Percentiles rank a stretch among this genome's conserved stretches.
Conservation (phyloP, 2,113 vertebrate species). For the Ictalurus furcatus region DNA sequence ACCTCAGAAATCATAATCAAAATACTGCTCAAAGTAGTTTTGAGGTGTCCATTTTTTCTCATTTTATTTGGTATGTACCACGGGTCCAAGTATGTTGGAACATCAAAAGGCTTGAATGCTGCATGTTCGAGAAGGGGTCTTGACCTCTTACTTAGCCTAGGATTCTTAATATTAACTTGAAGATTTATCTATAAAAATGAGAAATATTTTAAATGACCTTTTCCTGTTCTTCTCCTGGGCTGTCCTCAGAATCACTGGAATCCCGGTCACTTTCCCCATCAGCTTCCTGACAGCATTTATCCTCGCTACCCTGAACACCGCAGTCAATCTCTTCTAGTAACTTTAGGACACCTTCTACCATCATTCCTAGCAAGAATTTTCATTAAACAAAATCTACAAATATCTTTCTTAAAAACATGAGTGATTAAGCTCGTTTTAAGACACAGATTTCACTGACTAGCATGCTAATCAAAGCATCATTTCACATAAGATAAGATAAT, state of each 20-base stretch:
- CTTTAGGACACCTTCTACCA: background rate
- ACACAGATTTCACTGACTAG: background rate
- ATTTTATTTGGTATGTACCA: too few relatives aligned
- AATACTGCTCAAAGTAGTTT: background rate
- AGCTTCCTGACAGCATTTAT: background rate
- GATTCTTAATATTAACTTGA: too few relatives aligned
- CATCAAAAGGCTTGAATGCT: too few relatives aligned
- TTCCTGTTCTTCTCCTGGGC: background rate
- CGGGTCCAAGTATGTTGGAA: too few relatives aligned
- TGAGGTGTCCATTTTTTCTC: background rate
- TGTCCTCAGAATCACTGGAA: background rate
- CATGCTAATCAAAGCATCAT: background rate
- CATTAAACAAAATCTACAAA: background rate
- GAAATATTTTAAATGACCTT: too few relatives aligned
- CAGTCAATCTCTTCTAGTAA: background rate
- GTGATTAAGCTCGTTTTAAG: background rate
- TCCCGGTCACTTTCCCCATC: background rate
- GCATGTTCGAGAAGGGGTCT: too few relatives aligned
- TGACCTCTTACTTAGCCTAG: too few relatives aligned
- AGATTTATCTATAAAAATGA: too few relatives aligned
- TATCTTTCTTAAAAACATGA: background rate
- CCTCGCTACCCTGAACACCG: background rate
- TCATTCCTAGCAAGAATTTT: background rate
- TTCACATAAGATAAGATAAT: background rate
- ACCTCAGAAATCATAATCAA: background rate